These are phyloP conservation scores for Actias luna DNA, from an alignment of 2,888 invertebrate genomes.

Conservation along the genomic window DNA sequence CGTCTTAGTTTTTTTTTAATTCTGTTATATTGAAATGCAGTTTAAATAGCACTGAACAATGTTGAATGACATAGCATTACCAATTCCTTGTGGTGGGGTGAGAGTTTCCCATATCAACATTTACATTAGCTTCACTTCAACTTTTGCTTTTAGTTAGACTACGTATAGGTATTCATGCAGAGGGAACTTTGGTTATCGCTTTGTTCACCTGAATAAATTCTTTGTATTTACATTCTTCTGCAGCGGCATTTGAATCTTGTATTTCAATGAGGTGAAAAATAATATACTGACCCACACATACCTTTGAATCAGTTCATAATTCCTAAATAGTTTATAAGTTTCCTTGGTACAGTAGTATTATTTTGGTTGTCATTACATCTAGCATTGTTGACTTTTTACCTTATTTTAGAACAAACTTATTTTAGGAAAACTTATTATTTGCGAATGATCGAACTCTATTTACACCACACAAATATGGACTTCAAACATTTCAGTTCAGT, in stretches of 20 bases:
- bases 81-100: slow-evolving; percentile 50
- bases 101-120: slow-evolving; percentile 56
- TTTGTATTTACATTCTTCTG: slow-evolving; percentile 7
- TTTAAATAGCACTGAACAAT: background rate
- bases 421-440: too few relatives aligned
- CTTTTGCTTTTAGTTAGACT: slow-evolving; percentile 45
- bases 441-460: too few relatives aligned
- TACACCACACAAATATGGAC: too few relatives aligned
- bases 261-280: background rate
- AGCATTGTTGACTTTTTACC: too few relatives aligned
- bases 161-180: slow-evolving; percentile 17
- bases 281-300: background rate
- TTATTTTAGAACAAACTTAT: too few relatives aligned
- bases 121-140: slow-evolving; percentile 49
- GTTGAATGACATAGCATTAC: slow-evolving; percentile 38
- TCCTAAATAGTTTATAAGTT: background rate
- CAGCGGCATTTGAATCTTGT: background rate
- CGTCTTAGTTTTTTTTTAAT: background rate
- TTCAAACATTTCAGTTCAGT: too few relatives aligned
- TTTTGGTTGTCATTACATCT: too few relatives aligned
- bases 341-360: too few relatives aligned
- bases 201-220: slow-evolving; percentile 23
- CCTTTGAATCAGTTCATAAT: background rate
- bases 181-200: slow-evolving; percentile 20
- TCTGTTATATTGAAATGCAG: background rate